Base-by-base conservation (phyloP, 2,113 vertebrate species). In the Marcusenius ussheri region DNA sequence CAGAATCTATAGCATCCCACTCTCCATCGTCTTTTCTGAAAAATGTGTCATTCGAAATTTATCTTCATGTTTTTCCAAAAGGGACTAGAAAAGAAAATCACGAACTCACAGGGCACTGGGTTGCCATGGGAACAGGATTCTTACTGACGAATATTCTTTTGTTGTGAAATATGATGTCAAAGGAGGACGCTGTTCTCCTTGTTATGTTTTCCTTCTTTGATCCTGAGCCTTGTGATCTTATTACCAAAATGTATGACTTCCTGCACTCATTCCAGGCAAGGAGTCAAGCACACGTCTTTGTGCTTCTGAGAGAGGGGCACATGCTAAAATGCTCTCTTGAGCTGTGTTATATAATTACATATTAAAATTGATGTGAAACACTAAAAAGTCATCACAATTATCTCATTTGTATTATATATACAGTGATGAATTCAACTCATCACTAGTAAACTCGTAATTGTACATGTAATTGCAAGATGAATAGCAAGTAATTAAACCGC, bases 51-150 rank as follows among this genome's bases (percentile, higher is more conserved):
- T 80, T 2, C 15, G 2, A 80, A 80, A 80, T 56, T 70, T 80
- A 42, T 83, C 19, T 35, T 15, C 74, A 31, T 50, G n/a, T 50
- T 56, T 21, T 62, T 91, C 70, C 35, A 83, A 2, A 19, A 15
- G 11, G 46, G 88, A 91, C 91, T 90, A 91, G 35, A 56, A 0
- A 89, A 24, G 66, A 46, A 88, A 91, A 87, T 56, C 74, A 83
- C 80, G 74, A 91, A 92, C 90, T n/a, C 53, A 27, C 62, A 27
- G 90, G 91, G 90, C 15, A 50, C 74, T 87, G 84, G 80, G 94
- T 95, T 94, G 90, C 93, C 90, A 93, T 91, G 92, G 93, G 66
- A 93, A 94, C 94, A 91, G 21, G 62, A 90, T 91, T 91, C 87
- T 35, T 92, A 88, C 42, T 50, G 90, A 89, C 45, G 13, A 66